These are phyloP conservation scores for Chrysomallon squamiferum DNA, from an alignment of 1,140 invertebrate genomes.

Conservation along the genomic window DNA sequence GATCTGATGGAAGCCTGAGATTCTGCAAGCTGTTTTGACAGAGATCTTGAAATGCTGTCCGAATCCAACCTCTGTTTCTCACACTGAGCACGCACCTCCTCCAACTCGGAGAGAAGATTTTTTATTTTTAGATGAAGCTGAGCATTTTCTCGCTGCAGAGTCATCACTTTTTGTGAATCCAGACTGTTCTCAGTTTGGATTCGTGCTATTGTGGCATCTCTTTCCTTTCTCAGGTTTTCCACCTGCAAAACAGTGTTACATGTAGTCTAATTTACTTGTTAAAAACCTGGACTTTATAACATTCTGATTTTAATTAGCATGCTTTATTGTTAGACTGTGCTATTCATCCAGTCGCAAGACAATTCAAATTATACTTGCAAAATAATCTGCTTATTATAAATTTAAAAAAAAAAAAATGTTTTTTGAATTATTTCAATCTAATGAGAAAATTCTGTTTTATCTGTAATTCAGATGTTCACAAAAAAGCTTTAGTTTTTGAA, in stretches of 20 bases:
- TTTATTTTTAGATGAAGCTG: slow-evolving; percentile 57
- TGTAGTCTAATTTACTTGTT: neutral
- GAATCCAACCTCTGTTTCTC: slow-evolving; percentile 56
- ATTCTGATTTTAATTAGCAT: neutral
- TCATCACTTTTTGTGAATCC: slow-evolving; percentile 53
- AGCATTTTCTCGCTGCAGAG: slow-evolving; percentile 59
- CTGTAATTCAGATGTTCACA: no score
- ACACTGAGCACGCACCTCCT: slow-evolving; percentile 55
- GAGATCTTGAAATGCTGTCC: slow-evolving; percentile 48
- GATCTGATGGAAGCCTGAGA: slow-evolving; percentile 49
- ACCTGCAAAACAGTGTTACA: slow-evolving; percentile 52
- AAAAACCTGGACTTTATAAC: neutral
- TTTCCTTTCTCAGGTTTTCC: slow-evolving; percentile 58
- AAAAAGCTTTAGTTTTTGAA: no score
- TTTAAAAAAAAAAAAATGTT: no score
- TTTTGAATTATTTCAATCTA: no score
- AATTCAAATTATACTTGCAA: no score
- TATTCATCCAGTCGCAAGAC: neutral
- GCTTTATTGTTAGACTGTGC: neutral
- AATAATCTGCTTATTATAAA: no score
- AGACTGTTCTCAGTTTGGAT: slow-evolving; percentile 48
- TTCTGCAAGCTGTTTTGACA: slow-evolving; percentile 56
- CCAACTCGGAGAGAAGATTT: slow-evolving; percentile 56
- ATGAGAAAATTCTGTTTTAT: no score
- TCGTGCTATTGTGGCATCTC: slow-evolving; percentile 49